Base-by-base conservation (phyloP, 2,797 vertebrate species). In the Channallabes apus region DNA sequence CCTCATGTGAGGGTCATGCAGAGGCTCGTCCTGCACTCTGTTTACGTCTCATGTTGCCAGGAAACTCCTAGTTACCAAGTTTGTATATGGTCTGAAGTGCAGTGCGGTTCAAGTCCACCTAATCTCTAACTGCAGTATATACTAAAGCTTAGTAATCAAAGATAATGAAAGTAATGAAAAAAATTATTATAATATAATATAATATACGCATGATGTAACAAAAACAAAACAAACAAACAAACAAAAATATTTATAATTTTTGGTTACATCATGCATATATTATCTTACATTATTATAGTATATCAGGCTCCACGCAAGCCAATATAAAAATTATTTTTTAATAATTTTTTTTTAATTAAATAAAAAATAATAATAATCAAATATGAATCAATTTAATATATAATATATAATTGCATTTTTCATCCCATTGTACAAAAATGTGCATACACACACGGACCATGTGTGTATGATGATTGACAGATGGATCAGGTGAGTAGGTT, bases 1-100 rank as follows among this genome's bases (percentile, higher is more conserved):
- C 88, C 90, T 91, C 83, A 89, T 81, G 87, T 78, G 67, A 65
- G 87, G 88, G 75, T 90, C 88, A 87, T 73, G 81, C 71, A 88
- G 71, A 86, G 88, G 82, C 20, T 58, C 68, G 80, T 88, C 79
- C 72, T 87, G 56, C 84, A 8, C 20, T 35, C n/a, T 90, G 83
- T 88, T 86, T 87, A 89, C 27, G 82, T 85, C 65, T 27, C 73
- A 38, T 14, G 41, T 86, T 86, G 87, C 88, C 86, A 85, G 88
- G 85, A 88, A 84, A 84, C 83, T 82, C 64, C 76, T 86, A 80
- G 81, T 81, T 77, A 77, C 78, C 68, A 68, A 56, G 87, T 80
- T 73, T 86, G 61, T 77, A 75, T 78, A 65, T 64, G 67, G 41
- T 85, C 84, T 65, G 67, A 87, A 83, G 86, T 71, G 54, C 46